Evolutionary conservation across 2,888 invertebrate genomes (phyloP), one percentile per base, ranked within the genome.

Genomic region (Hypolimnas misippus): DNA sequence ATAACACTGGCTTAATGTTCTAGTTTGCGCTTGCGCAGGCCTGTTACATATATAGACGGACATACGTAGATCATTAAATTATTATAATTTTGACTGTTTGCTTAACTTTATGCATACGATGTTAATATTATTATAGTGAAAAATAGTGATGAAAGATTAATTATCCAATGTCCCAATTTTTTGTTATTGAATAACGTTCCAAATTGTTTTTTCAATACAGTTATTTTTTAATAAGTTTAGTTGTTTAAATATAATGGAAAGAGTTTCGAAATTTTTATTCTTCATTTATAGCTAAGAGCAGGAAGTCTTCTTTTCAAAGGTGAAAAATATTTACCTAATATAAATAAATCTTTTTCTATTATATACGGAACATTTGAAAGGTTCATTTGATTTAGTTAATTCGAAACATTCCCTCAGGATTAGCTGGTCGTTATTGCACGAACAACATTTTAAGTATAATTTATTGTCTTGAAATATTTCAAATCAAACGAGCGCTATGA

Each of bases 1-100:
- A 64, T 52, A 57, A 60, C 62, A 65, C 62, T 51, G 63, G 38
- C 51, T 60, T 52, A 63, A 55, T 62, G 59, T 62, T 66, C 65
- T 58, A 61, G 53, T 56, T 57, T 55, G 46, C 51, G 35, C 50
- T 62, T 57, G 59, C 56, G 52, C 58, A 58, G 49, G 56, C 49
- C 61, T 33, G 42, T 62, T 56, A 61, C 55, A 46, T 46, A 6
- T 46, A 46, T n/a, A 55, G 31, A 58, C 25, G 14, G 50, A 55
- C 44, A 57, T 57, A 62, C 10, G 38, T 54, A 29, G 53, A 46
- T 46, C 44, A 21, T 63, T 58, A 49, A 57, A 63, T 25, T n/a
- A n/a, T n/a, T n/a, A n/a, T 56, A 38, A 50, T 50, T 60, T 52
- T 33, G 7, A 33, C 25, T 16, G 46, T 52, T 57, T 49, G 49